Base-by-base conservation (phyloP, 2,888 invertebrate species). In the Synanthedon tipuliformis region DNA sequence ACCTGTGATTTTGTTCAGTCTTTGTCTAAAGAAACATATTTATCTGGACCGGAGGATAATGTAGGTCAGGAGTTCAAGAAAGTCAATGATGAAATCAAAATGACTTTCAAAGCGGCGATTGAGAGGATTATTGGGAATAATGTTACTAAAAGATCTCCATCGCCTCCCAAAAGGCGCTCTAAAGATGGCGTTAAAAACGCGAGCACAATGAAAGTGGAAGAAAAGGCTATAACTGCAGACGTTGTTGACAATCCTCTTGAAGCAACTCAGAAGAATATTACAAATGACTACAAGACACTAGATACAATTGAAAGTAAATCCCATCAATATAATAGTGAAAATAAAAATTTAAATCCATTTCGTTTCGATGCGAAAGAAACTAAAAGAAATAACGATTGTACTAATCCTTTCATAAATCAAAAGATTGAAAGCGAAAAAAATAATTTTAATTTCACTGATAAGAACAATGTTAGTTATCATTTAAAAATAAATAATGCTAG, bases 391-490 rank as follows among this genome's bases (percentile, higher is more conserved):
- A n/a, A 45, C 7, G 45, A 45, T 15, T 13, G 4, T 45, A 45
- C 56, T 34, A 69, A 66, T 54, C 61, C 59, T 10, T 66, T 68
- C 52, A 53, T 58, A 45, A 57, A 60, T 51, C 48, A 54, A 48
- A 54, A 54, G 18, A 50, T 13, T 41, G 4, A 53, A 50, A 53
- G 45, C 5, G 18, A 40, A 34, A 41, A 55, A 55, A 55, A 53
- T 50, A 50, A 23, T 12, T n/a, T 34, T n/a, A 27, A 50, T 12
- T 11, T 13, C 8, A 12, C 27, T n/a, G 40, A 69, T 51, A 76
- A 78, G 56, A 73, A 79, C 57, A 74, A 69, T 53, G 80, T 86
- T 10, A 82, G 80, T 63, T 85, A 87, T 59, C 83, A 76, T 64
- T 72, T 87, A 53, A 86, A 79, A 75, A 85, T 86, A 62, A 82